Percentiles rank a stretch among this genome's conserved stretches.
Evolutionary conservation across 2,113 vertebrate genomes (phyloP).

Genomic region (Silurus glanis): DNA sequence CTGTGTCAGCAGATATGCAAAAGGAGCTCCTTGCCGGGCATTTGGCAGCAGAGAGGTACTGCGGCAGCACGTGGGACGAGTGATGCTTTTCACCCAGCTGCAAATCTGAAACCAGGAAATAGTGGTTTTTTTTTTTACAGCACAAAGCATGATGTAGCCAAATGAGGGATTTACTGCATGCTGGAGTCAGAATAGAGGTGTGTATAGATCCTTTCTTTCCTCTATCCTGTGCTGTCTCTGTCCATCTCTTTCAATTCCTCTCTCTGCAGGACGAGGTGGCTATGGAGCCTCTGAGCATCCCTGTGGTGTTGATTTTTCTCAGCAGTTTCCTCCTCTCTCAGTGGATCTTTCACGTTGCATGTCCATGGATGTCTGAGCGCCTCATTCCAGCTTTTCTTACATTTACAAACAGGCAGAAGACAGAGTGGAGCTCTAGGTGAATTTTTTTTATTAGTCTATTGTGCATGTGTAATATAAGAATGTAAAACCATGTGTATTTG

Average conservation of each 20-base stretch:
- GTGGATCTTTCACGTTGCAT: constrained; percentile 77
- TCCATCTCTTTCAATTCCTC: background rate
- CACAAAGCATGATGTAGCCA: constrained; percentile 2
- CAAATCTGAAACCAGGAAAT: constrained; percentile 17
- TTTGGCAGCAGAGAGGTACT: constrained; percentile 50
- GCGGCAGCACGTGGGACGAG: constrained; percentile 50
- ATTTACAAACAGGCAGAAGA: constrained; percentile 77
- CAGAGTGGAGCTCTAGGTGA: constrained; percentile 89
- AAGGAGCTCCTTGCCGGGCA: constrained; percentile 13
- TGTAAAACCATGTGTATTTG: background rate
- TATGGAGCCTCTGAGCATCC: constrained; percentile 73
- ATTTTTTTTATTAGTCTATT: background rate
- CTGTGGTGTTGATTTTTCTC: constrained; percentile 62
- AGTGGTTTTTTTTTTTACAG: constrained; percentile 21
- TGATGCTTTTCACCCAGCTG: constrained; percentile 34
- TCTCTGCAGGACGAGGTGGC: constrained; percentile 54
- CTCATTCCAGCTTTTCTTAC: constrained; percentile 73
- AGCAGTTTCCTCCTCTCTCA: constrained; percentile 80
- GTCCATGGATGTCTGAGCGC: constrained; percentile 74
- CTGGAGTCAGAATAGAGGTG: background rate
- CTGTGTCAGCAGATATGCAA: constrained; percentile 52
- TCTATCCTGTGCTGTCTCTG: background rate
- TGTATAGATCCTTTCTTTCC: constrained; percentile 9
- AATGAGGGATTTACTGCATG: background rate
- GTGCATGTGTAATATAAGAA: background rate